A percentile compares a stretch with the other conserved stretches of the same genome.
Conservation (phyloP, 2,113 vertebrate genomes). For the Empidonax traillii region DNA sequence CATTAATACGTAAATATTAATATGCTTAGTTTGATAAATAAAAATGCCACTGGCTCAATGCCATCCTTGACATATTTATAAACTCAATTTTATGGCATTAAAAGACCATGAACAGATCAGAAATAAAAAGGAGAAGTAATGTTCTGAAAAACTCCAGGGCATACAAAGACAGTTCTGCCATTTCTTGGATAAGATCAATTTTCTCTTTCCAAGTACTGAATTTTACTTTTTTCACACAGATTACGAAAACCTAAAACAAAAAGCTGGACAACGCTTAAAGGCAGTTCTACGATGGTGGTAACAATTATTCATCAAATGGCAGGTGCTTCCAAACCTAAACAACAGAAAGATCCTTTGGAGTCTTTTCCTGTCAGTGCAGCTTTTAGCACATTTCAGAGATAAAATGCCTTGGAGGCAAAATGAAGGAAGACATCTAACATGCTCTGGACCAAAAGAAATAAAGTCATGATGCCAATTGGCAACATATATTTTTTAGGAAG, state of each 20-base stretch:
- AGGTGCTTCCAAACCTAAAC: not conserved
- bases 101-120: not conserved
- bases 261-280: not conserved
- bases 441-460: not conserved
- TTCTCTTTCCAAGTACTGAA: not conserved
- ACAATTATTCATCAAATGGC: not conserved
- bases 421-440: not conserved
- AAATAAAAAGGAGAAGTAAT: not conserved
- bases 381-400: not conserved
- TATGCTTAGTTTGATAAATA: not conserved
- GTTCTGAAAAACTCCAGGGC: not conserved
- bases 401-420: not conserved
- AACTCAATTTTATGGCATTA: not conserved
- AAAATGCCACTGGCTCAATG: not conserved
- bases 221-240: not conserved
- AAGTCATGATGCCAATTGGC: not conserved
- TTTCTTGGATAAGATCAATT: not conserved
- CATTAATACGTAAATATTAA: not conserved
- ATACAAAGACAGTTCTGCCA: not conserved
- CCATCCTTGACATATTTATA: not conserved
- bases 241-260: not conserved
- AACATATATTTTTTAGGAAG: not conserved
- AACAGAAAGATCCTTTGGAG: not conserved
- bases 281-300: not conserved
- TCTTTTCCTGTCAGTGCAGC: not conserved